Evolutionary conservation across 2,113 vertebrate genomes (phyloP).

Genomic region (Cololabis saira): DNA sequence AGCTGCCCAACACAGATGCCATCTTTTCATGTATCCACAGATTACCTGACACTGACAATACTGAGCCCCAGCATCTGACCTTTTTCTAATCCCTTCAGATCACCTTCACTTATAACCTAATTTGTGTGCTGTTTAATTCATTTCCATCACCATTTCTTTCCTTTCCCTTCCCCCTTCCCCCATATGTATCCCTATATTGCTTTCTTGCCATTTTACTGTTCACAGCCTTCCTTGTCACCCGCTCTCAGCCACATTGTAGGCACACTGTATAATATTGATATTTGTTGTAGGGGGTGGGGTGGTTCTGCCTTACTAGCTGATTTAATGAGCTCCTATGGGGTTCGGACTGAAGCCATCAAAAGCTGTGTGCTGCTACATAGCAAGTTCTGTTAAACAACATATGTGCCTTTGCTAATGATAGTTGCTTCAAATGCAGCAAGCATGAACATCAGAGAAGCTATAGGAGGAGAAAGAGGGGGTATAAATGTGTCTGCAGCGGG

Average conservation of each 20-base stretch:
- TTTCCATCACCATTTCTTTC: neutral
- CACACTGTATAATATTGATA: slow-evolving; percentile 34
- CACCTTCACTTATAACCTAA: neutral
- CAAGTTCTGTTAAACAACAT: slow-evolving; percentile 65
- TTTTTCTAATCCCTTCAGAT: neutral
- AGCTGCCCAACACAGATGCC: slow-evolving; percentile 70
- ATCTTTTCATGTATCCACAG: slow-evolving; percentile 39
- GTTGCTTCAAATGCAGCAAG: slow-evolving; percentile 30
- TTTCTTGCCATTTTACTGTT: slow-evolving; percentile 28
- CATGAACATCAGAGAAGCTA: slow-evolving; percentile 17
- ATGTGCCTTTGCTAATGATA: slow-evolving; percentile 63
- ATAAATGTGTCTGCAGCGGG: slow-evolving; percentile 11
- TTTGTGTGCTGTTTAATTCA: slow-evolving; percentile 4
- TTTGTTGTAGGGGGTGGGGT: slow-evolving; percentile 56
- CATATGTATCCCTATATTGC: slow-evolving; percentile 48
- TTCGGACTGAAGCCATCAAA: slow-evolving; percentile 69
- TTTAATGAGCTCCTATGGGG: slow-evolving; percentile 82
- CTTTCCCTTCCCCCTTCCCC: slow-evolving; percentile 45
- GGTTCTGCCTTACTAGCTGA: slow-evolving; percentile 63
- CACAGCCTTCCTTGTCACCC: slow-evolving; percentile 29
- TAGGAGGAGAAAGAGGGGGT: slow-evolving; percentile 16
- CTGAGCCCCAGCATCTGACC: slow-evolving; percentile 24
- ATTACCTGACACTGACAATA: slow-evolving; percentile 44
- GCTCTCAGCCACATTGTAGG: slow-evolving; percentile 32
- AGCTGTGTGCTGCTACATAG: slow-evolving; percentile 37